Base-by-base conservation (phyloP, 2,113 vertebrate species). In the Alces alces region DNA sequence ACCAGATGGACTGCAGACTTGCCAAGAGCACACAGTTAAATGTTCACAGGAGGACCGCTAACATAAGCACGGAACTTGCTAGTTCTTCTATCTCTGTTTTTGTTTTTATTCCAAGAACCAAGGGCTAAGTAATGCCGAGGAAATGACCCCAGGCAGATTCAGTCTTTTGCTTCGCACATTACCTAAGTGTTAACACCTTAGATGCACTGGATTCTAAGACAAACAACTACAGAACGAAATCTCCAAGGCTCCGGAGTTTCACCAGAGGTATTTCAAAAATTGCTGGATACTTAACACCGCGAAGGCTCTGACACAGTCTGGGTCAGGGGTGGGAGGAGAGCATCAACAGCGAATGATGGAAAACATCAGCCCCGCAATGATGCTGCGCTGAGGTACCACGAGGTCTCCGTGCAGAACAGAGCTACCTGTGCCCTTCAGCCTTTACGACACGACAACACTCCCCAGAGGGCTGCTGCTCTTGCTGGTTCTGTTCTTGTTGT, bases 21-120 rank as follows among this genome's bases (percentile, higher is more conserved):
- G 86, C 61, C 55, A 87, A 89, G 52, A 86, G 84, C 66, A 33
- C 39, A 60, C n/a, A 66, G 86, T 83, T 76, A 84, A 88, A 52
- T 19, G 64, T 57, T 87, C 55, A 23, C 80, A 54, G 73, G 60
- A 96, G 89, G 52, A 57, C 64, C 6, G 17, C 73, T 66, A 79
- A 66, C 3, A 5, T 39, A 50, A 85, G 54, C 33, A 57, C 8
- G 25, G 58, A 76, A 33, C 90, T 83, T 6, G 13, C 52, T 76
- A 17, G 60, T 28, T 85, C 33, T 73, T 70, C 79, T 85, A 36
- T 89, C 80, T 96, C 94, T 73, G 50, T 73, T 83, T 97, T n/a
- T 78, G 66, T 91, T 97, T 96, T 84, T 30, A 94, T 84, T 80
- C 79, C 61, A 94, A 89, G 85, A 92, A 39, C 83, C 33, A 55